Base-by-base conservation (phyloP, 2,888 invertebrate genomes). In the Drosophila nigritarsus region DNA sequence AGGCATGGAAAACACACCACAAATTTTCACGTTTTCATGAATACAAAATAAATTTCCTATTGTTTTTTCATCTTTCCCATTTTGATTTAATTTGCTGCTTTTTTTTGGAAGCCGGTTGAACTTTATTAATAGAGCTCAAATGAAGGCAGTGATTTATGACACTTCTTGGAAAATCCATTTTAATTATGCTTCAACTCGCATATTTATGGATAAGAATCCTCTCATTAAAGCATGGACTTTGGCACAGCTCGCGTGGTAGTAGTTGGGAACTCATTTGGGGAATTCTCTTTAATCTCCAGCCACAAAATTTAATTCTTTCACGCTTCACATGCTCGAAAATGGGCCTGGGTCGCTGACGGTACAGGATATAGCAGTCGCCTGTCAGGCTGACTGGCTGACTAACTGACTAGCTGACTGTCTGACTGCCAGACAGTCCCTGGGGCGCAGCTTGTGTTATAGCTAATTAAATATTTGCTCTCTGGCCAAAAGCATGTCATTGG, bases 391-490 rank as follows among this genome's bases (percentile, higher is more conserved):
- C 81, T 55, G 42, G 49, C 38, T n/a, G 38, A 40, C 40, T 36
- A 15, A 40, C 42, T 54, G 53, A 62, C 65, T 65, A 59, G 1
- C 40, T 8, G 34, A n/a, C 75, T 63, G 65, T 36, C 51, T 20
- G 55, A 18, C 49, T 32, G 32, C 6, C 48, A 29, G 72, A 32
- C 56, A 60, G 51, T 67, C 72, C 80, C 82, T 20, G 7, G 63
- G 68, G 85, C 74, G 20, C 54, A n/a, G 51, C 66, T 66, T 68
- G 70, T 80, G 70, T 83, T 83, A 84, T 75, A 58, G 71, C 80
- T 90, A 88, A 87, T 87, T 87, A 87, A 90, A 87, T 87, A 82
- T 86, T 82, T 86, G 78, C 75, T 72, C 89, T 70, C 62, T 73
- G 75, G 54, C 65, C 70, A 72, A 75, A 73, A 73, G 71, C 73